Conservation (phyloP, 2,888 invertebrate species). For the Sphaeridia pumilis region DNA sequence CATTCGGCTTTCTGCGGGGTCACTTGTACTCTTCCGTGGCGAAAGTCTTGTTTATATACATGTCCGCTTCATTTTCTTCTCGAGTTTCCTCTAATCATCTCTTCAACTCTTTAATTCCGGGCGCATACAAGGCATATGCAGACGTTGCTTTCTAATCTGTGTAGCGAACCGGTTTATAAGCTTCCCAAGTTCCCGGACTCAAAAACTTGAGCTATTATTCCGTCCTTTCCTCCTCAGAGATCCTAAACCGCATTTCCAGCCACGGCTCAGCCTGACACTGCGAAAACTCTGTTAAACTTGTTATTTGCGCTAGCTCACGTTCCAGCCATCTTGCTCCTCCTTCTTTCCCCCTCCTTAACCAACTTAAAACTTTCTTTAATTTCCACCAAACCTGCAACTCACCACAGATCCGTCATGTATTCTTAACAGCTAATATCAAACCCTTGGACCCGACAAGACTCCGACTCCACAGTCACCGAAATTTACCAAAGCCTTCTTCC, state of each 20-base stretch:
- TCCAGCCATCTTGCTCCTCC: not conserved
- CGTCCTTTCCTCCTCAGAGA: not conserved
- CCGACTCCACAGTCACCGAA: no score
- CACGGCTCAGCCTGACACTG: not conserved
- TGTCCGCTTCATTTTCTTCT: not conserved
- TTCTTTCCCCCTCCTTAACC: not conserved
- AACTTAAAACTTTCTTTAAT: no score
- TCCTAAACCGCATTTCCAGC: not conserved
- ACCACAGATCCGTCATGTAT: no score
- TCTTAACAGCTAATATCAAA: no score
- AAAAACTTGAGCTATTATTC: not conserved
- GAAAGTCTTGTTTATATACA: not conserved
- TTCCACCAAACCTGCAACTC: no score
- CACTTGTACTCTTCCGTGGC: no score
- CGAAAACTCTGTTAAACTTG: not conserved
- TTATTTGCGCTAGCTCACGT: no score
- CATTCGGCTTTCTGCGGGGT: not conserved
- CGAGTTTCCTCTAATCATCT: not conserved
- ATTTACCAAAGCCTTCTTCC: no score
- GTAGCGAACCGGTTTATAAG: not conserved
- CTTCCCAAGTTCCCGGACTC: not conserved
- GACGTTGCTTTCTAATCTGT: not conserved
- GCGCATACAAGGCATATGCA: not conserved
- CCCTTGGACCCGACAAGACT: no score
- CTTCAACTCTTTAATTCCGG: not conserved